Evolutionary conservation across 1,140 invertebrate genomes (phyloP).

Genomic region (Euborellia annulipes): DNA sequence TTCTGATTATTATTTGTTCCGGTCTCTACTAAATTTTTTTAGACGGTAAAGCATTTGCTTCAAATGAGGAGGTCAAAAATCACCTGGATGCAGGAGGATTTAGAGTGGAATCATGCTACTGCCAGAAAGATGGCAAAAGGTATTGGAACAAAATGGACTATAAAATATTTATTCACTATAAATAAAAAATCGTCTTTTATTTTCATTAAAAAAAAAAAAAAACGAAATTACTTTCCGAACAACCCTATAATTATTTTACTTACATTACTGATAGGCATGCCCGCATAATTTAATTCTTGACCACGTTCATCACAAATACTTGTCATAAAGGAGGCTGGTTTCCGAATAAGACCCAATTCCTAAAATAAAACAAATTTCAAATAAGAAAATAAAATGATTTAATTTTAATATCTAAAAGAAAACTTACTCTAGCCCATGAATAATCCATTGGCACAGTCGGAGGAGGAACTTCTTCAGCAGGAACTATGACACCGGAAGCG

Average conservation of each 20-base stretch:
- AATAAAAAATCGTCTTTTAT: too few species aligned
- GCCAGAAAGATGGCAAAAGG: too few species aligned
- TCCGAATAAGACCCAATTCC: slow-evolving; percentile 94
- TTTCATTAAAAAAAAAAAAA: too few species aligned
- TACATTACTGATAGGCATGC: slow-evolving; percentile 95
- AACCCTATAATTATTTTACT: slow-evolving; percentile 26
- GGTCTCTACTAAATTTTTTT: too few species aligned
- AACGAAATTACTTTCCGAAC: neutral
- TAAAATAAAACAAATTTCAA: slow-evolving; percentile 22
- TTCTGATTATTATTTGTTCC: too few species aligned
- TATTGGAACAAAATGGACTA: too few species aligned
- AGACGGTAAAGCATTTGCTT: too few species aligned
- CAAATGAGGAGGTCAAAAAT: too few species aligned
- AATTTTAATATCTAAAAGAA: slow-evolving; percentile 4
- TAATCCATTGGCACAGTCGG: slow-evolving; percentile 99
- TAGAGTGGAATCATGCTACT: too few species aligned
- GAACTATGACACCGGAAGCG: slow-evolving; percentile 63
- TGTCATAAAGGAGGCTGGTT: slow-evolving; percentile 98
- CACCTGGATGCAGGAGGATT: too few species aligned
- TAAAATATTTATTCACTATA: neutral
- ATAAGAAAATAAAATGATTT: slow-evolving; percentile 3
- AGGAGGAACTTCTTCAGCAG: slow-evolving; percentile 81
- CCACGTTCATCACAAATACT: slow-evolving; percentile 98
- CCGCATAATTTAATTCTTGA: slow-evolving; percentile 94
- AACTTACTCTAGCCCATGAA: slow-evolving; percentile 80